These are phyloP conservation scores for Amphilophus citrinellus DNA, from an alignment of 2,113 vertebrate genomes.

Conservation along the genomic window DNA sequence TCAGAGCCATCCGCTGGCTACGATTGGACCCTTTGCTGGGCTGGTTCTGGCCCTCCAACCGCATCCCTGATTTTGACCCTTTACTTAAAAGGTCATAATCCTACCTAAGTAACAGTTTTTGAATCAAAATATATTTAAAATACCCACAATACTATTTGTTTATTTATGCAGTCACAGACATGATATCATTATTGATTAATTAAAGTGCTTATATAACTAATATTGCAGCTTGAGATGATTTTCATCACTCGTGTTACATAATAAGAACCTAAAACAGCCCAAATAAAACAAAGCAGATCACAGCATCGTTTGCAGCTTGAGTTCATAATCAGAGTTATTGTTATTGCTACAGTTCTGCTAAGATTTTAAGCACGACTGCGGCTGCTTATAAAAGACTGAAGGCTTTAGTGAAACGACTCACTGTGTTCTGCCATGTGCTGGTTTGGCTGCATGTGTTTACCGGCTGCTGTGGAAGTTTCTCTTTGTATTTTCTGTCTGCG, in stretches of 20 bases:
- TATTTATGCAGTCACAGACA: background rate
- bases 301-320: background rate
- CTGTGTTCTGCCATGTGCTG: background rate
- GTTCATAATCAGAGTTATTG: background rate
- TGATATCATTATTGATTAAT: background rate
- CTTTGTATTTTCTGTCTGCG: background rate
- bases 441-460: background rate
- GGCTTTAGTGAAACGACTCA: no score
- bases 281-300: background rate
- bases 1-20: background rate
- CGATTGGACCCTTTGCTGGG: background rate
- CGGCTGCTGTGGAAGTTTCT: background rate
- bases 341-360: background rate
- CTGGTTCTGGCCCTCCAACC: background rate
- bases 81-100: no score
- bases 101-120: background rate
- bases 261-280: background rate
- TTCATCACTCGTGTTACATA: background rate
- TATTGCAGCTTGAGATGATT: background rate
- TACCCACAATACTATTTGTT: no score
- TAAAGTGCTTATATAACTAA: background rate
- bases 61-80: background rate
- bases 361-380: no score
- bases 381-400: no score
- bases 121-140: no score